phyloP scores from a whole-genome alignment of 2,797 vertebrate genomes.

The Sandelia bainsii region DNA sequence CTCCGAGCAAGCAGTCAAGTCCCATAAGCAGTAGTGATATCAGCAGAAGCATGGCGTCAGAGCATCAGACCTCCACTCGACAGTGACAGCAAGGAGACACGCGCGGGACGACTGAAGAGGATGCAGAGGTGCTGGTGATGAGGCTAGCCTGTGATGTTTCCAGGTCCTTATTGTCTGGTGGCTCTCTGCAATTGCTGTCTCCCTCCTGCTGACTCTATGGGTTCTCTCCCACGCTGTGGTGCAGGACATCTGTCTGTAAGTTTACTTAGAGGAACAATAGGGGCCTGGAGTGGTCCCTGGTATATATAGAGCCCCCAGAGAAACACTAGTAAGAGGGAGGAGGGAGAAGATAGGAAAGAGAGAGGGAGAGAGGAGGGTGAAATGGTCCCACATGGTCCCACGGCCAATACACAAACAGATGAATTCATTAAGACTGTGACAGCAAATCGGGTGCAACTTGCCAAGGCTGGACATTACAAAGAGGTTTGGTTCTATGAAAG shows the following conservation, averaged over 20 bases:
- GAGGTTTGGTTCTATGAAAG: slow-evolving; percentile 84
- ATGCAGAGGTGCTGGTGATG: slow-evolving; percentile 47
- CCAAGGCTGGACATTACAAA: slow-evolving; percentile 87
- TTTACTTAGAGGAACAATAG: slow-evolving; percentile 85
- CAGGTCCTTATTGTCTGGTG: slow-evolving; percentile 49
- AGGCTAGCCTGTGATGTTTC: slow-evolving; percentile 33
- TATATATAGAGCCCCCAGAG: slow-evolving; percentile 89
- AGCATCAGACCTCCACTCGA: slow-evolving; percentile 71
- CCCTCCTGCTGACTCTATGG: slow-evolving; percentile 71
- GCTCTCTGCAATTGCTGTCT: slow-evolving; percentile 57
- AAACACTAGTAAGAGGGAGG: slow-evolving; percentile 73
- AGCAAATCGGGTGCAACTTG: slow-evolving; percentile 86
- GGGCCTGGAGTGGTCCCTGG: slow-evolving; percentile 74
- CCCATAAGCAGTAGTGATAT: slow-evolving; percentile 70
- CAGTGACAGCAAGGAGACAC: slow-evolving; percentile 42
- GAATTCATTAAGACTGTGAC: slow-evolving; percentile 93
- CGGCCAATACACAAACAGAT: slow-evolving; percentile 91
- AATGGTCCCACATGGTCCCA: slow-evolving; percentile 84
- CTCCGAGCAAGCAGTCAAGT: slow-evolving; percentile 73
- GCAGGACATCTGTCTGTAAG: slow-evolving; percentile 84
- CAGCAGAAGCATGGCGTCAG: slow-evolving; percentile 77
- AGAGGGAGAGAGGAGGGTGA: slow-evolving; percentile 76
- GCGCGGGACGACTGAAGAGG: slow-evolving; percentile 17
- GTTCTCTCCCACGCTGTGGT: slow-evolving; percentile 72
- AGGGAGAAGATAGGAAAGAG: slow-evolving; percentile 65